These are phyloP conservation scores for Arbacia lixula DNA, from an alignment of 53 echinoderm and acorn worm species.

Conservation along the genomic window DNA sequence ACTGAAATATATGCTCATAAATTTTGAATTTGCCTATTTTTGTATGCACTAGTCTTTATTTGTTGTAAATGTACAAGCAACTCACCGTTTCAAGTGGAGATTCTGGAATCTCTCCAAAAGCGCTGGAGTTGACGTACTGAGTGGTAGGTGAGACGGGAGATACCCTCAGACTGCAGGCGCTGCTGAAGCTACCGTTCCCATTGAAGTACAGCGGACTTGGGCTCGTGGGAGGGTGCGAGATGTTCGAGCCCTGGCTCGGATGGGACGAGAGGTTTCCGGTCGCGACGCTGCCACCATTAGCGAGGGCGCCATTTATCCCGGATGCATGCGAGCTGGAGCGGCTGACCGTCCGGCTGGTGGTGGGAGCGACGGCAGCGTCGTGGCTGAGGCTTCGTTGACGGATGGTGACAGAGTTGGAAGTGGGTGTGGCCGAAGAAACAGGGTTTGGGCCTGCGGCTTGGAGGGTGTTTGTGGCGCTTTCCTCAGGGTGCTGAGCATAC, in stretches of 20 bases:
- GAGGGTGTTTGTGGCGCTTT: not conserved
- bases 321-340: slow-evolving; percentile 45
- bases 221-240: slow-evolving; percentile 6
- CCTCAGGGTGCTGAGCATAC: slow-evolving; percentile 68
- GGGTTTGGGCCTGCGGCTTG: not conserved
- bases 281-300: slow-evolving; percentile 28
- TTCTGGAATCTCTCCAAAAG: slow-evolving; percentile 65
- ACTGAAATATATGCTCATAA: too few relatives aligned
- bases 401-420: not conserved
- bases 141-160: slow-evolving; percentile 43
- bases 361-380: slow-evolving; percentile 16
- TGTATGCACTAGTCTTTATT: too few relatives aligned
- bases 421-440: slow-evolving; percentile 1
- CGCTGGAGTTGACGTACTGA: slow-evolving; percentile 75
- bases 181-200: slow-evolving; percentile 1
- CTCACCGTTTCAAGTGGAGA: slow-evolving; percentile 53
- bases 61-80: too few relatives aligned
- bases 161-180: not conserved
- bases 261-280: slow-evolving; percentile 9
- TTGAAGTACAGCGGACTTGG: slow-evolving; percentile 9
- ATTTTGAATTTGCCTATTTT: too few relatives aligned
- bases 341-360: not conserved
- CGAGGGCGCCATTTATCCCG: slow-evolving; percentile 43
- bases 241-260: not conserved
- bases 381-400: slow-evolving; percentile 31